These are phyloP conservation scores for Characodon lateralis DNA, from an alignment of 2,797 vertebrate genomes.

Conservation along the genomic window DNA sequence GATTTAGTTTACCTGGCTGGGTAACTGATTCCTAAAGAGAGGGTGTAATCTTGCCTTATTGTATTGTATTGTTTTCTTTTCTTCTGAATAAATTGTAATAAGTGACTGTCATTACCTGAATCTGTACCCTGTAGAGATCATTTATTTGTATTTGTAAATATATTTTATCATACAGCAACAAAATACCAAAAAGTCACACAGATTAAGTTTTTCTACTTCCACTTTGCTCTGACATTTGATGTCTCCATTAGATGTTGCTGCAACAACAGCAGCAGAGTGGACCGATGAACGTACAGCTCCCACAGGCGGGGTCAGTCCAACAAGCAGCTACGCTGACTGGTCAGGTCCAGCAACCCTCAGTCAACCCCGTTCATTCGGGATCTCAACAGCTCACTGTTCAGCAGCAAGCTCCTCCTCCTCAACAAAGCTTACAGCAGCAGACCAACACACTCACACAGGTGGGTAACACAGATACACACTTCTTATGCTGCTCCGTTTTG, in stretches of 20 bases:
- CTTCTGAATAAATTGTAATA: conserved; percentile 20
- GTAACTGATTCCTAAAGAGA: background rate
- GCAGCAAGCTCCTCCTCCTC: conserved; percentile 64
- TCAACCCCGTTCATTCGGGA: conserved; percentile 82
- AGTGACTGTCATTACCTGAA: background rate
- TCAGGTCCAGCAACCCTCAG: conserved; percentile 85
- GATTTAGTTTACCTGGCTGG: conserved; percentile 40
- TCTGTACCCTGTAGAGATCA: conserved; percentile 2
- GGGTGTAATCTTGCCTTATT: conserved; percentile 42
- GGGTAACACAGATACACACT: conserved; percentile 67
- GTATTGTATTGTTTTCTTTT: conserved; percentile 10
- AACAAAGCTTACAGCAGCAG: conserved; percentile 73
- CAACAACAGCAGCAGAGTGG: conserved; percentile 83
- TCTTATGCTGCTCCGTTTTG: background rate
- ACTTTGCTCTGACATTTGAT: conserved; percentile 14
- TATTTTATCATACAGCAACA: background rate
- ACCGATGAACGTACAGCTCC: conserved; percentile 88
- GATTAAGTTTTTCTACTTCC: background rate
- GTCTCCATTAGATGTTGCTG: conserved; percentile 88
- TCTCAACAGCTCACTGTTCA: conserved; percentile 85
- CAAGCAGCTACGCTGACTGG: conserved; percentile 83
- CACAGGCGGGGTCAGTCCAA: conserved; percentile 85
- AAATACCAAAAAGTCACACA: background rate
- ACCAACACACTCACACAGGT: conserved; percentile 76
- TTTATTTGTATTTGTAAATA: background rate